Evolutionary conservation across 2,888 invertebrate genomes (phyloP).

Genomic region (Athalia rosae): DNA sequence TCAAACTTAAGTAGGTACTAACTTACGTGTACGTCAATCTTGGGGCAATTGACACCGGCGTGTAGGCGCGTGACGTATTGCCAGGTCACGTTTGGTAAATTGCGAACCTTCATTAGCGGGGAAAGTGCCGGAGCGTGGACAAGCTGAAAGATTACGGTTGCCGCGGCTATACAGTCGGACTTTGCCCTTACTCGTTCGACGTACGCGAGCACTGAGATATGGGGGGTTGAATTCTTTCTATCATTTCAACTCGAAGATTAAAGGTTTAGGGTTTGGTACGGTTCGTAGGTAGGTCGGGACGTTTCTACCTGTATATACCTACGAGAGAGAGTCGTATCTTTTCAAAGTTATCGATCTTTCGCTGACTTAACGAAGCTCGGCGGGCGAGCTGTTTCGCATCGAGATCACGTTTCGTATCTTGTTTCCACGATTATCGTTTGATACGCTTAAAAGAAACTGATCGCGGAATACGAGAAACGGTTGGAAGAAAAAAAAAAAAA

Average conservation of each 20-base stretch:
- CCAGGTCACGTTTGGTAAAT: not conserved
- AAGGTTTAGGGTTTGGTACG: too few species aligned
- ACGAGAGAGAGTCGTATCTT: not conserved
- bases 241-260: too few species aligned
- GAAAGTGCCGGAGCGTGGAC: not conserved
- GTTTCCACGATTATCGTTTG: constrained; percentile 41
- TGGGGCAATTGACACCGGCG: constrained; percentile 2
- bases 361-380: constrained; percentile 22
- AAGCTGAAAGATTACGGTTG: not conserved
- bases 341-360: constrained; percentile 33
- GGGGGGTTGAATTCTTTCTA: too few species aligned
- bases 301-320: not conserved
- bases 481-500: too few species aligned
- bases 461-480: constrained; percentile 38
- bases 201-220: too few species aligned
- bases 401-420: constrained; percentile 44
- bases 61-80: not conserved
- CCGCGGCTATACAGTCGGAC: not conserved
- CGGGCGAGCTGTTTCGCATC: constrained; percentile 28
- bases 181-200: too few species aligned
- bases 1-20: not conserved
- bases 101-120: not conserved
- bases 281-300: not conserved
- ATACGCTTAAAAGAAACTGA: constrained; percentile 42
- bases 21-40: too few species aligned